A percentile compares a stretch with the other conserved stretches of the same genome.
These are phyloP conservation scores for Sphaerophoria taeniata DNA, from an alignment of 2,888 invertebrate species.

Conservation along the genomic window DNA sequence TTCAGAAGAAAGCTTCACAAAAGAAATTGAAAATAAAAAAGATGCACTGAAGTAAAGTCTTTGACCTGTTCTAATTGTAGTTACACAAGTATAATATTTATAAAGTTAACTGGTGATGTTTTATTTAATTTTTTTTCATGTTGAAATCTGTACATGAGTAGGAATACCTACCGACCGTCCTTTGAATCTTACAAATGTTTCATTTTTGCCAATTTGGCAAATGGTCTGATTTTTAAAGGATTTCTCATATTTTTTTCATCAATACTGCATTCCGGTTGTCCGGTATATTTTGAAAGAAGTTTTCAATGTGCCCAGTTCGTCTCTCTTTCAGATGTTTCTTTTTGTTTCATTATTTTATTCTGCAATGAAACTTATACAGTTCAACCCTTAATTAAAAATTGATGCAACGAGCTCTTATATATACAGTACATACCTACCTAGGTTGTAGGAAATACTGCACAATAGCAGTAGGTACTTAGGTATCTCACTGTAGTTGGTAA, in stretches of 20 bases:
- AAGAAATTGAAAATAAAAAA: too few species aligned
- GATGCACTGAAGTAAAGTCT: too few species aligned
- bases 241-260: slow-evolving; percentile 45
- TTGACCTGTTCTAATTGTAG: too few species aligned
- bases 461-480: too few species aligned
- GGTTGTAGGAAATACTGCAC: slow-evolving; percentile 66
- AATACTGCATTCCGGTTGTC: slow-evolving; percentile 45
- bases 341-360: slow-evolving; percentile 7
- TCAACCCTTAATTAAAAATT: slow-evolving; percentile 73
- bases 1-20: too few species aligned
- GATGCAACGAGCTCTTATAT: slow-evolving; percentile 68
- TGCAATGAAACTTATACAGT: slow-evolving; percentile 50
- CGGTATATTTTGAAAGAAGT: not conserved
- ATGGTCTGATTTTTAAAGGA: slow-evolving; percentile 22
- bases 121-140: not conserved
- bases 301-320: slow-evolving; percentile 28
- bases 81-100: too few species aligned
- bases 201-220: slow-evolving; percentile 28
- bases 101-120: not conserved
- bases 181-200: too few species aligned
- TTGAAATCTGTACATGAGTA: slow-evolving; percentile 3
- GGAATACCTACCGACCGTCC: too few species aligned
- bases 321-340: slow-evolving; percentile 7
- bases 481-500: slow-evolving; percentile 39
- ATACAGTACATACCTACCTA: too few species aligned